Base-by-base conservation (phyloP, 2,888 invertebrate species). In the Sarcophaga rosellei region DNA sequence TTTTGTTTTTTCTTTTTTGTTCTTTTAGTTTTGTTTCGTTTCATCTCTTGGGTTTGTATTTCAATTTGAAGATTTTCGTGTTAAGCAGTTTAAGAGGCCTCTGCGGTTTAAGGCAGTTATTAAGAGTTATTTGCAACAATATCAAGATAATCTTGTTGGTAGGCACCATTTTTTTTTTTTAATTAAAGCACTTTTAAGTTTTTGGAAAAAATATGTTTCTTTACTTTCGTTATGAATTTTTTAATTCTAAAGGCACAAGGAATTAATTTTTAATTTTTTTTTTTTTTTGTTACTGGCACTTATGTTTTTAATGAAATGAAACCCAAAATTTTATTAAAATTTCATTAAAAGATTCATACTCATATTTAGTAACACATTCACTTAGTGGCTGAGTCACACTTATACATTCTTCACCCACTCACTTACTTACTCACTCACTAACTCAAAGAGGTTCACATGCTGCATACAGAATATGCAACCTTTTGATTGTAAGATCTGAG, bases 401-500 rank as follows among this genome's bases (percentile, higher is more conserved):
- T 44, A 70, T 2, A 35, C 35, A 8, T 35, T 10, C 35, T 35
- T 35, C 35, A 35, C 35, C 15, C 17, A 53, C 53, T 53, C 53
- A 12, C 11, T 53, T 4, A 53, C 4, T 53, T 15, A 15, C 15
- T 53, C 35, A 73, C 44, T 70, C 84, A 66, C 81, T 75, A 65
- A 74, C 70, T 66, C 62, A 83, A 63, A 20, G 20, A 57, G n/a
- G 15, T 57, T 44, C 44, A 25, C 12, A 15, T 47, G 45, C 53
- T 61, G 61, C 21, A 61, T 17, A 21, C 10, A 6, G 61, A n/a
- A 35, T 25, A 15, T 72, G 83, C 89, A 85, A 90, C 92, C 90
- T 90, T 72, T 91, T 92, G 90, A 91, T 90, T 90, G 90, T 92
- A 92, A 92, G 89, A 90, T 91, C 91, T 92, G 90, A 92, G 90